These are phyloP conservation scores for Nothobranchius furzeri DNA, from an alignment of 2,113 vertebrate genomes.

Conservation along the genomic window DNA sequence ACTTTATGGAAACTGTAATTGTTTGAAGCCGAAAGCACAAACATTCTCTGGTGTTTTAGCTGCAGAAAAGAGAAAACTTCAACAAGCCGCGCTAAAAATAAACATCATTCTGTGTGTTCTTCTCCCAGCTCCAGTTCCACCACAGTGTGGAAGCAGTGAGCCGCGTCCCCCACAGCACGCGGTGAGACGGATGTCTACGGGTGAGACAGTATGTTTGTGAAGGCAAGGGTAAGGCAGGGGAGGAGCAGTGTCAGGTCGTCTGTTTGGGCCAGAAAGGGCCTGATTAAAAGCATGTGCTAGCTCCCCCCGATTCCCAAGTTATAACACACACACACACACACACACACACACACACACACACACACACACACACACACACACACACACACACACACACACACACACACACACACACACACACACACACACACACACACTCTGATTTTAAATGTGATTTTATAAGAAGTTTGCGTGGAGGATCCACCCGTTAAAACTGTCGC, in stretches of 20 bases:
- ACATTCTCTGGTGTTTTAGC: no score
- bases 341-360: background rate
- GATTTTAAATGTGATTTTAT: slow-evolving; percentile 12
- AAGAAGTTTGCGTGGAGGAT: background rate
- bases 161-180: slow-evolving; percentile 9
- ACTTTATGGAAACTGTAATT: no score
- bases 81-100: background rate
- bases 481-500: slow-evolving; percentile 1
- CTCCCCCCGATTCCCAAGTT: slow-evolving; percentile 29
- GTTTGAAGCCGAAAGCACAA: no score
- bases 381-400: slow-evolving; percentile 19
- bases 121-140: background rate
- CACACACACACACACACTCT: no score
- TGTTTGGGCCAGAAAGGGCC: slow-evolving; percentile 36
- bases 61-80: no score
- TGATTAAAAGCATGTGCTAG: slow-evolving; percentile 73
- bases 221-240: slow-evolving; percentile 5
- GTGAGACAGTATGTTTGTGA: slow-evolving; percentile 8
- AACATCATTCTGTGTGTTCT: background rate
- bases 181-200: slow-evolving; percentile 4
- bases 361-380: slow-evolving; percentile 11
- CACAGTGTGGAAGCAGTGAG: slow-evolving; percentile 55
- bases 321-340: slow-evolving; percentile 31
- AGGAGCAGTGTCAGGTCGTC: slow-evolving; percentile 31
- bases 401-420: background rate